Base-by-base conservation (phyloP, 2,888 invertebrate genomes). In the Trypoxylon attenuatum region DNA sequence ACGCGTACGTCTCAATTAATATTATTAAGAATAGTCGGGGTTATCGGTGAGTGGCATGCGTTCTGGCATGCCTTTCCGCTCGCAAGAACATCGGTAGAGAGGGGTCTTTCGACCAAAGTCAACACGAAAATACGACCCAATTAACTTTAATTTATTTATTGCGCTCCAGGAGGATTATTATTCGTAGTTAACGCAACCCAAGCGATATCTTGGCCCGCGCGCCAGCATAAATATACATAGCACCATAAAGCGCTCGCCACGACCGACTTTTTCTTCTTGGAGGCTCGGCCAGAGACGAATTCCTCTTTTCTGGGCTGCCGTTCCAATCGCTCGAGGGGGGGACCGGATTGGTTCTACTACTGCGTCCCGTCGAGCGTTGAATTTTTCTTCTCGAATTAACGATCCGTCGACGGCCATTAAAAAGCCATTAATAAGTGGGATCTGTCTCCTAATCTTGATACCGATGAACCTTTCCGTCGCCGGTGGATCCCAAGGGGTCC, bases 381-480 rank as follows among this genome's bases (percentile, higher is more conserved):
- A 29, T 29, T 29, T 47, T 47, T 47, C 47, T 29, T 16, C 29
- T 18, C n/a, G 18, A 29, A 47, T 47, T 29, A 47, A 47, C 47
- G 29, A 29, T 29, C 47, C 47, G 27, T 33, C 47, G 21, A 18
- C 19, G n/a, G 47, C 29, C 47, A 47, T 47, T 47, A 47, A 29
- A 21, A 19, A n/a, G 29, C 19, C 33, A 47, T 47, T 47, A 47
- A 47, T 47, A 46, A 62, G 51, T 46, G 39, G 41, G 19, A 46
- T 51, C 50, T 57, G 41, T 56, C 45, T 39, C 45, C 49, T 51
- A 51, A 53, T 46, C 50, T 29, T n/a, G 16, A 43, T 63, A 71
- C 52, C 67, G 61, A 67, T 71, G 71, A 71, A 71, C 60, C 57
- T 63, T 47, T 22, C n/a, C 8, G n/a, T 6, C n/a, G 33, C 10